A percentile compares a stretch with the other conserved stretches of the same genome.
Conservation (phyloP, 1,140 invertebrate genomes). For the Drosophila tropicalis region DNA sequence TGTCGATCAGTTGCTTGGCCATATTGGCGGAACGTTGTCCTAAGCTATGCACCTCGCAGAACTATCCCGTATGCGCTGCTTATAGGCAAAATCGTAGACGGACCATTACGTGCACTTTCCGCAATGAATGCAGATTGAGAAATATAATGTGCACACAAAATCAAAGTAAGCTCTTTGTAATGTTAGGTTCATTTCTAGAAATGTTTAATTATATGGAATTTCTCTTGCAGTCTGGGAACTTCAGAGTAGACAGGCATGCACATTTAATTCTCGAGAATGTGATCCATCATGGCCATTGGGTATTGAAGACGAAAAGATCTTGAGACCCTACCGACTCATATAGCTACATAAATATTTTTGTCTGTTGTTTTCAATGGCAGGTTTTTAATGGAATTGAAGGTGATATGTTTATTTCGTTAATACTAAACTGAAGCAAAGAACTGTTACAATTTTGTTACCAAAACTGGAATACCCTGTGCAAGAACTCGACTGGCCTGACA, state of each 20-base stretch:
- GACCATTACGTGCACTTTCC: not conserved
- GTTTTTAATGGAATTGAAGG: too few species aligned
- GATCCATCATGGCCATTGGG: not conserved
- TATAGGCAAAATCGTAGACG: not conserved
- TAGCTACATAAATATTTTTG: too few species aligned
- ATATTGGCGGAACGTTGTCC: not conserved
- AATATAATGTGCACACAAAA: slow-evolving; percentile 2
- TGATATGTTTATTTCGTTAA: too few species aligned
- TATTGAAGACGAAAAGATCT: not conserved
- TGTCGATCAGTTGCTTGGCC: not conserved
- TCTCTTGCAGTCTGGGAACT: slow-evolving; percentile 4
- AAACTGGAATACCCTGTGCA: too few species aligned
- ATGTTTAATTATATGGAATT: not conserved
- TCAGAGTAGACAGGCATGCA: not conserved
- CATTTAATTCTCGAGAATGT: not conserved
- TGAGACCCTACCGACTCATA: not conserved
- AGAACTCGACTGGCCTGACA: too few species aligned
- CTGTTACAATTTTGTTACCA: too few species aligned
- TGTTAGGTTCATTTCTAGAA: not conserved
- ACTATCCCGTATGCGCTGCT: not conserved
- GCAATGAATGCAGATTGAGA: not conserved
- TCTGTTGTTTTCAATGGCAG: too few species aligned
- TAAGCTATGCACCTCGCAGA: not conserved
- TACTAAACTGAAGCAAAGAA: too few species aligned
- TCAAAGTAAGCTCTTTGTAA: not conserved